Conservation (phyloP, 37 sponge, comb jelly and placozoan species). For the Tethya wilhelma region DNA sequence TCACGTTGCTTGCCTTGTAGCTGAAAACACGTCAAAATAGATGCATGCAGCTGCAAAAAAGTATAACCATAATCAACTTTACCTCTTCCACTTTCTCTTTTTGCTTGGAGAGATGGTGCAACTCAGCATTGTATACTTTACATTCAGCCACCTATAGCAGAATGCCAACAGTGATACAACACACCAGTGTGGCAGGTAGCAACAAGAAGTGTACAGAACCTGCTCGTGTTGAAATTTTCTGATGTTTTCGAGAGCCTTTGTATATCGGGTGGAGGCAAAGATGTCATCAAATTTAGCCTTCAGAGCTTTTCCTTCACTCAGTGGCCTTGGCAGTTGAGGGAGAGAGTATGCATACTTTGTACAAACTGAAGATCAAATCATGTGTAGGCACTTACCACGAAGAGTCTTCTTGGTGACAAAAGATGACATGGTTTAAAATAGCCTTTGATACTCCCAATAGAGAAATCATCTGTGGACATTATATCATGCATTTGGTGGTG, state of each 20-base stretch:
- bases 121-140: constrained; percentile 49
- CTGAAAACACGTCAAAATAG: constrained; percentile 8
- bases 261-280: constrained; percentile 87
- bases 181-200: neutral
- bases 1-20: constrained; percentile 51
- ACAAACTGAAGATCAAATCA: too few species aligned
- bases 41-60: neutral
- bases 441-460: constrained; percentile 92
- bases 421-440: constrained; percentile 92
- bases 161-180: neutral
- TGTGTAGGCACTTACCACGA: constrained; percentile 90
- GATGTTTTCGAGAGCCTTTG: constrained; percentile 82
- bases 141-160: constrained; percentile 36
- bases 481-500: too few species aligned
- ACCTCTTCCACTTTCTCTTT: constrained; percentile 82
- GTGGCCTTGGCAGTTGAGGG: constrained; percentile 68
- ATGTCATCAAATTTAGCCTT: constrained; percentile 98
- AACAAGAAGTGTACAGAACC: constrained; percentile 23
- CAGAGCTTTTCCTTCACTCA: constrained; percentile 88
- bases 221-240: constrained; percentile 55
- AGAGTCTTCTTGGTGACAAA: constrained; percentile 99
- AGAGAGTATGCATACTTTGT: too few species aligned
- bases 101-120: constrained; percentile 68
- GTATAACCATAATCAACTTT: neutral
- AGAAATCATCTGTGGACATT: constrained; percentile 69